These are phyloP conservation scores for Promerops cafer DNA, from an alignment of 2,113 vertebrate species.

Conservation along the genomic window DNA sequence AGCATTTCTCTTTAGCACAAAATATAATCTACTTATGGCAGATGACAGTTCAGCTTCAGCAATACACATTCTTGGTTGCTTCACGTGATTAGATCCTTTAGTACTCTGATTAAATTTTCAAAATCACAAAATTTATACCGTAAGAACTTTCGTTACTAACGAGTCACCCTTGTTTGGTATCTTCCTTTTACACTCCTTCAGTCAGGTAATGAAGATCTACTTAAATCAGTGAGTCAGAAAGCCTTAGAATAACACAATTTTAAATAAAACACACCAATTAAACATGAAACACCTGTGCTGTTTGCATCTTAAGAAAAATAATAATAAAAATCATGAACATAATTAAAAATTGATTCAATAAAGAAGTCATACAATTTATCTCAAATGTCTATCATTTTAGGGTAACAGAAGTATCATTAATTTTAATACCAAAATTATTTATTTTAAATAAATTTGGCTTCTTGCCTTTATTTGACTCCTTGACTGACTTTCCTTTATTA, in stretches of 20 bases:
- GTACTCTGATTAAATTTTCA: background rate
- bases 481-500: background rate
- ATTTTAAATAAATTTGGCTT: background rate
- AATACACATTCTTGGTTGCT: background rate
- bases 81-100: background rate
- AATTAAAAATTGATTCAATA: background rate
- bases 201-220: background rate
- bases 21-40: background rate
- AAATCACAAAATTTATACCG: background rate
- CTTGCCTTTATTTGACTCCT: background rate
- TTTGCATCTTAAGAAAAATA: background rate
- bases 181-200: background rate
- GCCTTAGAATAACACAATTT: background rate
- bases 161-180: background rate
- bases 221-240: background rate
- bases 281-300: background rate
- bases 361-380: background rate
- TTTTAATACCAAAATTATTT: background rate
- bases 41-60: background rate
- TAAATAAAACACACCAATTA: background rate
- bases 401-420: rapidly evolving
- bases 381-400: background rate
- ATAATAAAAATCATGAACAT: background rate
- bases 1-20: background rate
- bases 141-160: background rate